Percentiles rank a stretch among this genome's conserved stretches.
phyloP scores from a whole-genome alignment of 2,113 vertebrate genomes.

The Pachypanchax playfairii region DNA sequence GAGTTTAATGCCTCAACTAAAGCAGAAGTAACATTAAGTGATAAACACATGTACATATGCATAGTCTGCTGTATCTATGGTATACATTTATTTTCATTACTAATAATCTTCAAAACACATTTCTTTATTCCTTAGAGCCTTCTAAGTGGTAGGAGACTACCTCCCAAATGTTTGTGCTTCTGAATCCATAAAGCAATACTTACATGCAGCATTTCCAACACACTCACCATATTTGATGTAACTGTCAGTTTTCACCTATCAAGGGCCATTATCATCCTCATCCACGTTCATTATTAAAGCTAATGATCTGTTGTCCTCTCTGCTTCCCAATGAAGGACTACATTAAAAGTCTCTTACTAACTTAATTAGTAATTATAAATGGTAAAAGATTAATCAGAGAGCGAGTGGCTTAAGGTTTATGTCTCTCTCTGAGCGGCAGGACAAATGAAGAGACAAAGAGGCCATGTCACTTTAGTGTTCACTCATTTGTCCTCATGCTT shows the following conservation, averaged over 20 bases:
- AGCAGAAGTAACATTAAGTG: constrained; percentile 21
- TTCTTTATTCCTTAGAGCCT: constrained; percentile 14
- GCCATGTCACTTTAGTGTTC: constrained; percentile 82
- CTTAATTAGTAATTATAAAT: constrained; percentile 98
- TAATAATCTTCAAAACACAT: background rate
- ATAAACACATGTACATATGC: no score
- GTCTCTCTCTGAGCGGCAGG: constrained; percentile 84
- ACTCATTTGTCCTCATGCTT: constrained; percentile 54
- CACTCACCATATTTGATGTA: constrained; percentile 77
- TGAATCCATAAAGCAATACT: constrained; percentile 33
- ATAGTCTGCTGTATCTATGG: no score
- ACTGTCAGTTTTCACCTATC: constrained; percentile 82
- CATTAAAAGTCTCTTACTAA: constrained; percentile 93
- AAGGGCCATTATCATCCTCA: constrained; percentile 81
- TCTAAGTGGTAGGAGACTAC: constrained; percentile 9
- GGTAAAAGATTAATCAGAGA: constrained; percentile 98
- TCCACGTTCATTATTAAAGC: constrained; percentile 84
- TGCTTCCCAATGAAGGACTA: constrained; percentile 86
- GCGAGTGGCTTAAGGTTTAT: constrained; percentile 91
- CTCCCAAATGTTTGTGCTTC: constrained; percentile 33
- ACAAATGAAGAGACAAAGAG: constrained; percentile 87
- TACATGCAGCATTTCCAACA: constrained; percentile 48
- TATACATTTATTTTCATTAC: constrained; percentile 36
- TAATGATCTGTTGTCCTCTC: constrained; percentile 90
- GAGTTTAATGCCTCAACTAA: constrained; percentile 26